Evolutionary conservation across 2,113 vertebrate genomes (phyloP), one percentile per base, ranked within the genome.

Genomic region (Pristiophorus japonicus): DNA sequence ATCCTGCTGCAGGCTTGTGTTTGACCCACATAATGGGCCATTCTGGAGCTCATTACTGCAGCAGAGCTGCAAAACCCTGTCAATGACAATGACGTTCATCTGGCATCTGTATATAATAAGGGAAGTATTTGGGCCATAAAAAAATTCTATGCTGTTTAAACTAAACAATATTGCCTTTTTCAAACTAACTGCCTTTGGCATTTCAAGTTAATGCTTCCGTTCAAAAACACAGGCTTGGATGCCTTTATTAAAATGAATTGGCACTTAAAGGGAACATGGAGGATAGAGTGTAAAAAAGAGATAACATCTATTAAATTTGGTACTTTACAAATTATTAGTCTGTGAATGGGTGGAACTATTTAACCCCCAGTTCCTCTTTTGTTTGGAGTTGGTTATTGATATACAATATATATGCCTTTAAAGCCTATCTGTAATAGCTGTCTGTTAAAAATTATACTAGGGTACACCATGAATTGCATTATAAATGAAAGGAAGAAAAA

Each of bases 41-140:
- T 65, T 38, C 95, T 95, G 88, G 91, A 94, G 95, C 75, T 95
- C 95, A 95, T 95, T 94, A 95, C 66, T 70, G 66, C 93, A 51
- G 93, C 38, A 93, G 65, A 67, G 63, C 42, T 94, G 92, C 92
- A 94, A 65, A 94, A 94, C 93, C 92, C 93, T n/a, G 91, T 81
- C 27, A 65, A 45, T 65, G 96, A 97, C 97, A 97, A 96, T 96
- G 97, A 96, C 96, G 96, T 96, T 96, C 91, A 96, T 87, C 95
- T 96, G 95, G 96, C 96, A 97, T 97, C 96, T 97, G 97, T 96
- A 96, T 96, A 97, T 96, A 97, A 97, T 97, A 97, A 97, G 97
- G 96, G 96, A 97, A 97, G 97, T 97, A 97, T 97, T 97, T 97
- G 96, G 97, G 96, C 97, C 97, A 97, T 98, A 98, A 98, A 97